Evolutionary conservation across 2,797 vertebrate species (phyloP), one percentile per base, ranked within the genome.

Genomic region (Emys orbicularis): DNA sequence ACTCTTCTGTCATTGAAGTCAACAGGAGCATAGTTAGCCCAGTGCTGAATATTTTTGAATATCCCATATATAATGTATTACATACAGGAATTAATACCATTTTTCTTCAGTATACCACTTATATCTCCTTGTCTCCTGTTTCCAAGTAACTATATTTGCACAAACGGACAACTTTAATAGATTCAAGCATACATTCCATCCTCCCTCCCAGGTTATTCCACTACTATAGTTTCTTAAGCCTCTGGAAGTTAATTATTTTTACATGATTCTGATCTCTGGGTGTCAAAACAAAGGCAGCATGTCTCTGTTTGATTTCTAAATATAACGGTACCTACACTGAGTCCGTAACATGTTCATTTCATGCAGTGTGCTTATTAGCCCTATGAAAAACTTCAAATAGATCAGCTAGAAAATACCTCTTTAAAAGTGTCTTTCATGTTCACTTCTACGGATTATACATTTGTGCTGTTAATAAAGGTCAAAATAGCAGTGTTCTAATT

Each of bases 201-300:
- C 61, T 37, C 34, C 34, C 9, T 65, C 61, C 23, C 19, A 88
- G 29, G 23, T 53, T 68, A 93, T 94, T 94, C 80, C 82, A n/a
- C 54, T 86, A 84, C 72, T 83, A 74, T 85, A 37, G 47, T 94
- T 96, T 82, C 86, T 84, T 88, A 95, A 61, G n/a, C n/a, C 47
- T 90, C 31, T 94, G 87, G 88, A 84, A 92, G 54, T 57, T 74
- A 83, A 41, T 93, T 95, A 1, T 59, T 84, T 89, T 29, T 49
- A 41, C n/a, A 34, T 52, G 88, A 94, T 93, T 92, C 59, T 77
- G 57, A 87, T 95, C 96, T 89, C 47, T 79, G 84, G 83, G 59
- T 87, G 91, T 56, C 90, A 90, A 83, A 88, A 93, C 37, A 53
- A 92, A 95, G 89, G 61, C 88, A 61, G 44, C 76, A 11, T 92